Evolutionary conservation across 2,113 vertebrate species (phyloP), one percentile per base, ranked within the genome.

Genomic region (Lophura nycthemera): DNA sequence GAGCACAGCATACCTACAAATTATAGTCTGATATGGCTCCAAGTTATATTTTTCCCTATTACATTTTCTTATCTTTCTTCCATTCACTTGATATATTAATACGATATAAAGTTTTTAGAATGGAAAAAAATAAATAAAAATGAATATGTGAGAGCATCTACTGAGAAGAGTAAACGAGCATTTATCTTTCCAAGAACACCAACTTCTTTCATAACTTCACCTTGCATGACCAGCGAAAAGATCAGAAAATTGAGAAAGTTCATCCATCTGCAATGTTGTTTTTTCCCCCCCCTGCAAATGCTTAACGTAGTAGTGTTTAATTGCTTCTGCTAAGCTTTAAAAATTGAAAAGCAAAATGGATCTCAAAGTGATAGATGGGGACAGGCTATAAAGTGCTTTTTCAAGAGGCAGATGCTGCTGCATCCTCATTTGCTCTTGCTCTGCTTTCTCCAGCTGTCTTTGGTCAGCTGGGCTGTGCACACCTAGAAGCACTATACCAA

Each of bases 361-460:
- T 96, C 57, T 95, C 72, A 81, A 75, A 78, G 78, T 91, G 65
- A 96, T 88, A 70, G 61, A 81, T 86, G 36, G 40, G 75, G n/a
- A 69, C 48, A 67, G 45, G 73, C 2, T 47, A 27, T 92, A 83
- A 86, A 78, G 73, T 45, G 50, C 24, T 34, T 90, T 88, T 95
- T 89, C 60, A 48, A 50, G 27, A 93, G 57, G 64, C 32, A 92
- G 70, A 52, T 77, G 30, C 48, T 74, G 42, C 60, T 92, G 77
- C 32, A 60, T 43, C 47, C 34, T n/a, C 12, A 3, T 29, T 85
- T 34, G 1, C 43, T 60, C 72, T 66, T 47, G 10, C 52, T 95
- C 65, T 21, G 6, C 87, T 54, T 69, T 42, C 21, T 42, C 43
- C 24, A 86, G n/a, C 65, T n/a, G 30, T 66, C 17, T 89, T 93